phyloP scores from a whole-genome alignment of 1,140 invertebrate genomes.

The Diachasma alloeum region DNA sequence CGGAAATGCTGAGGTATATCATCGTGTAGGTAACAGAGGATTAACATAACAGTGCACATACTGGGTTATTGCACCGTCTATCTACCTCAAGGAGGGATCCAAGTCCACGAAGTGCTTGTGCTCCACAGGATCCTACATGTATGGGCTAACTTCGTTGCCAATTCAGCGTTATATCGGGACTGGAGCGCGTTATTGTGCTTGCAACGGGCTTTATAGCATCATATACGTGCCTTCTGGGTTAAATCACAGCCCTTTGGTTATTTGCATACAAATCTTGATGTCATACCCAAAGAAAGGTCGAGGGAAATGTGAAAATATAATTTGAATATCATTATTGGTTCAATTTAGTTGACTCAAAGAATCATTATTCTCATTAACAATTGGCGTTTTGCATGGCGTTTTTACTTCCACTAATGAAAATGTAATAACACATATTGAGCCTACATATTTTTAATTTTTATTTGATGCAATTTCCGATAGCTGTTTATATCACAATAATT shows the following conservation, averaged over 20 bases:
- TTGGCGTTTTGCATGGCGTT: too few relatives aligned
- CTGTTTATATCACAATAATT: too few relatives aligned
- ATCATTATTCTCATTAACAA: too few relatives aligned
- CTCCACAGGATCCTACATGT: not conserved
- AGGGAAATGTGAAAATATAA: not conserved
- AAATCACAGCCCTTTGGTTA: not conserved
- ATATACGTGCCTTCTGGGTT: not conserved
- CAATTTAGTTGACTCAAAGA: too few relatives aligned
- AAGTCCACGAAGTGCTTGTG: not conserved
- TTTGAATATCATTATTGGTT: not conserved
- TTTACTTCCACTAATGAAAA: too few relatives aligned
- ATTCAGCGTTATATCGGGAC: not conserved
- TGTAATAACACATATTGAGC: too few relatives aligned
- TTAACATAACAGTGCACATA: slow-evolving; percentile 8
- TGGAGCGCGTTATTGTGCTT: not conserved
- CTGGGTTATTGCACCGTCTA: slow-evolving; percentile 6
- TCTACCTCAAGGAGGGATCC: not conserved
- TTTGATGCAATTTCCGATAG: too few relatives aligned
- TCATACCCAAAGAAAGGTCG: not conserved
- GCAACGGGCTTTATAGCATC: not conserved
- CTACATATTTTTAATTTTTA: too few relatives aligned
- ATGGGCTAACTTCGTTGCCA: not conserved
- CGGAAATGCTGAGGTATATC: slow-evolving; percentile 5
- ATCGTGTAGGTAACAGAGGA: not conserved
- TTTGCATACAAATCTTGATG: not conserved